Evolutionary conservation across 2,888 invertebrate genomes (phyloP).

Genomic region (Agonopterix subpropinquella): DNA sequence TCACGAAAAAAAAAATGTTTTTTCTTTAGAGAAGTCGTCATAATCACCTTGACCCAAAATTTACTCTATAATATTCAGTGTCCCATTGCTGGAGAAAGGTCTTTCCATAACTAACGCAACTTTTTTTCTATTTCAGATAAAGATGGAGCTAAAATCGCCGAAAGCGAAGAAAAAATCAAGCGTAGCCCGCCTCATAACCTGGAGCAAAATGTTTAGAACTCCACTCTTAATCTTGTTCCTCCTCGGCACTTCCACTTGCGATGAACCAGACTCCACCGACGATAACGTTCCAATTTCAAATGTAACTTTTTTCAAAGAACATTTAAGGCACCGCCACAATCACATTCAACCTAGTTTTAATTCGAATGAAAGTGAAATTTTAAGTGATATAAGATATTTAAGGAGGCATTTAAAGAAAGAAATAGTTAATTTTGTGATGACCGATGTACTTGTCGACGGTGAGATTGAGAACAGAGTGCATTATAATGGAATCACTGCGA

Average conservation of each 20-base stretch:
- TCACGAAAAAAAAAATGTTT: too few relatives aligned
- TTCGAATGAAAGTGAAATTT: slow-evolving; percentile 26
- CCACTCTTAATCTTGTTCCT: slow-evolving; percentile 54
- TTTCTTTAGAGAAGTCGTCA: too few relatives aligned
- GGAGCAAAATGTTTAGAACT: slow-evolving; percentile 54
- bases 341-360: slow-evolving; percentile 23
- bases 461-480: slow-evolving; percentile 80
- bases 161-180: slow-evolving; percentile 62
- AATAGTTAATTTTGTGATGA: slow-evolving; percentile 78
- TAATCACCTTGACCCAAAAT: too few relatives aligned
- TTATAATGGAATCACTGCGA: slow-evolving; percentile 78
- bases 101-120: too few relatives aligned
- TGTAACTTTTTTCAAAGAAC: slow-evolving; percentile 17
- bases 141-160: slow-evolving; percentile 62
- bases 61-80: too few relatives aligned
- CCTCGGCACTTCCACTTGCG: slow-evolving; percentile 56
- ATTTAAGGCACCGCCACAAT: slow-evolving; percentile 34
- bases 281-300: slow-evolving; percentile 28
- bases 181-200: slow-evolving; percentile 41
- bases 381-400: slow-evolving; percentile 60
- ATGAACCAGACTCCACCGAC: slow-evolving; percentile 21
- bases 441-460: slow-evolving; percentile 80
- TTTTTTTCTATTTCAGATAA: slow-evolving; percentile 11
- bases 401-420: slow-evolving; percentile 57
- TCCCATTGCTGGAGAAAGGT: too few relatives aligned